A percentile compares a stretch with the other conserved stretches of the same genome.
phyloP scores from a whole-genome alignment of 2,888 invertebrate species.

The Acrobasis suavella region DNA sequence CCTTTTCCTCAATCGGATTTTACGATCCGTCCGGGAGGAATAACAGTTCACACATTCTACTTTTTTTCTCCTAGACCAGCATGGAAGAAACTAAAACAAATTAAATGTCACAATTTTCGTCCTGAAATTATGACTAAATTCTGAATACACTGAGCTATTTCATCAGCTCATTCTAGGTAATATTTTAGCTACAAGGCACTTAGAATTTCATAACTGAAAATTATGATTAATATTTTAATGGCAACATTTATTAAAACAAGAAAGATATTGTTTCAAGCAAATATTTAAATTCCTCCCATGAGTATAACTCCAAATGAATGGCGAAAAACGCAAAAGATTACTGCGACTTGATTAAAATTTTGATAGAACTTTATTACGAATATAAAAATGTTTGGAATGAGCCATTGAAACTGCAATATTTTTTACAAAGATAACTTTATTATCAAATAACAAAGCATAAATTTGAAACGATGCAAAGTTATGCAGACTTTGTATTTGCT shows the following conservation, averaged over 20 bases:
- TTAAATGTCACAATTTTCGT: too few species aligned
- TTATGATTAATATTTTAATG: not conserved
- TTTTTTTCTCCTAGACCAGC: too few species aligned
- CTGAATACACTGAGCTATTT: too few species aligned
- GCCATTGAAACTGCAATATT: slow-evolving; percentile 12
- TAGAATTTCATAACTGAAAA: not conserved
- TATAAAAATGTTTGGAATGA: slow-evolving; percentile 3
- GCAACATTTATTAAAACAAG: slow-evolving; percentile 2
- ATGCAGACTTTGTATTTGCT: not conserved
- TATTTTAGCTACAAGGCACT: not conserved
- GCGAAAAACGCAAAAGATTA: slow-evolving; percentile 10
- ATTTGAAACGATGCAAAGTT: slow-evolving; percentile 3
- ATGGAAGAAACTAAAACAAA: too few species aligned
- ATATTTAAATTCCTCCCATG: slow-evolving; percentile 18
- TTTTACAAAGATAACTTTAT: slow-evolving; percentile 15
- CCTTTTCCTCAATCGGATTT: too few species aligned
- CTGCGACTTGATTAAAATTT: slow-evolving; percentile 19
- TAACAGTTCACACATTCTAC: too few species aligned
- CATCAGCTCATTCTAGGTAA: not conserved
- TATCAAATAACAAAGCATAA: slow-evolving; percentile 9
- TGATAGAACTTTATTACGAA: slow-evolving; percentile 8
- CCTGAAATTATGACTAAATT: too few species aligned
- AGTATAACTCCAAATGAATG: slow-evolving; percentile 16
- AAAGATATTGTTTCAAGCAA: slow-evolving; percentile 1
- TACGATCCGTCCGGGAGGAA: too few species aligned